A percentile compares a stretch with the other conserved stretches of the same genome.
Conservation (phyloP, 2,113 vertebrate genomes). For the Orycteropus afer region DNA sequence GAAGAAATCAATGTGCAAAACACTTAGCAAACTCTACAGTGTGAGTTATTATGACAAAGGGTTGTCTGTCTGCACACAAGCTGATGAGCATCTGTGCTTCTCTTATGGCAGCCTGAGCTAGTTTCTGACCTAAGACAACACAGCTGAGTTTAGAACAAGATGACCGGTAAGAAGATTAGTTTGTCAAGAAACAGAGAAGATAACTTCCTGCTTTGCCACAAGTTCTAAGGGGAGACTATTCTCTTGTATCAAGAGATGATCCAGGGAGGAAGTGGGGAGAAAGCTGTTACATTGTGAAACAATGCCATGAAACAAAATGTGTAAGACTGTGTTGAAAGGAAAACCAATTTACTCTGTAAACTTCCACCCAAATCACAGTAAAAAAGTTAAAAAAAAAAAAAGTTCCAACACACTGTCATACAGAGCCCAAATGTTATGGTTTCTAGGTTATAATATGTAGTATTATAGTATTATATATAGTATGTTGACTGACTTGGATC, state of each 20-base stretch:
- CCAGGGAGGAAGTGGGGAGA: too few relatives aligned
- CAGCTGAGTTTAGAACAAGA: neutral
- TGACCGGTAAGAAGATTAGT: neutral
- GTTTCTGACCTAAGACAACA: neutral
- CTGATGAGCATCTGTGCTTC: neutral
- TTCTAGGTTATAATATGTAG: neutral
- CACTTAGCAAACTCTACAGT: neutral
- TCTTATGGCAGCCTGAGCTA: neutral
- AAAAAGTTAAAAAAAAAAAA: too few relatives aligned
- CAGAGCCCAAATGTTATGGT: too few relatives aligned
- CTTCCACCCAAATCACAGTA: too few relatives aligned
- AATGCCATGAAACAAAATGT: too few relatives aligned
- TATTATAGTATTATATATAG: accelerated
- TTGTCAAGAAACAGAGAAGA: neutral
- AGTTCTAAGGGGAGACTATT: neutral
- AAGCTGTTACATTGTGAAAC: too few relatives aligned
- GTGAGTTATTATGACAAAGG: neutral
- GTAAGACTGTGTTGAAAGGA: too few relatives aligned
- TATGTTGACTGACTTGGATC: neutral
- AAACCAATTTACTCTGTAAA: too few relatives aligned
- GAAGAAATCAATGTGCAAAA: neutral
- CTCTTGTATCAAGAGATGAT: neutral
- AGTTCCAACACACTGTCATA: neutral
- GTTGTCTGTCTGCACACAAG: neutral
- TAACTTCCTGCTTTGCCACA: neutral